Base-by-base conservation (phyloP, 2,113 vertebrate species). In the Leuciscus idus region DNA sequence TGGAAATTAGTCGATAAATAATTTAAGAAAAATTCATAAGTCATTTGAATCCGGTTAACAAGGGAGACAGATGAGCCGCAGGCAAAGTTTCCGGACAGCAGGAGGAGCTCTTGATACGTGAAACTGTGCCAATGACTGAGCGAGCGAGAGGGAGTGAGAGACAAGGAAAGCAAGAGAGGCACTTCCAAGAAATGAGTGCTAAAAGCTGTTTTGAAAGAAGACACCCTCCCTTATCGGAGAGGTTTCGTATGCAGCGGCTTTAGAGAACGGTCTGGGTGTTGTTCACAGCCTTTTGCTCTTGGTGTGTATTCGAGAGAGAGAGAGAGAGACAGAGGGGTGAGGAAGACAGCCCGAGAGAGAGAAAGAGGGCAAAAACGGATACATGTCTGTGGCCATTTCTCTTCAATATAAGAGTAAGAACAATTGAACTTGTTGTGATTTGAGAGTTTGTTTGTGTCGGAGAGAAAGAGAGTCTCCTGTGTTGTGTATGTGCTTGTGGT, bases 21-120 rank as follows among this genome's bases (percentile, higher is more conserved):
- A 95, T 94, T 94, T 91, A 94, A 92, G 87, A 57, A 87, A 92
- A 95, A 92, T 94, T 90, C 93, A 94, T 94, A 92, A 94, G 93
- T 94, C 92, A 94, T 93, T 92, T 93, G 81, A 89, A 89, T 89
- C 15, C 57, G 92, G 92, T 91, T 93, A 90, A 92, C 82, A 90
- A 89, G 91, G 86, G 90, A 88, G 90, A 90, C 86, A 88, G 81
- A 64, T 36, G 0, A 87, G 33, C 7, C 86, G 80, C 5, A 43
- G 2, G 1, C 15, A 73, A 15, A 1, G 4, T 85, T 72, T 57
- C 6, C 30, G 0, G 2, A 87, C 94, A 93, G 90, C 85, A 93
- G 92, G 92, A 87, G 94, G 91, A 62, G 91, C 93, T 93, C 88
- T 94, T 88, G 93, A 84, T 83, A 92, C 89, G 81, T 39, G 3